phyloP scores from a whole-genome alignment of 2,888 invertebrate species.

The Agonopterix heracliana region DNA sequence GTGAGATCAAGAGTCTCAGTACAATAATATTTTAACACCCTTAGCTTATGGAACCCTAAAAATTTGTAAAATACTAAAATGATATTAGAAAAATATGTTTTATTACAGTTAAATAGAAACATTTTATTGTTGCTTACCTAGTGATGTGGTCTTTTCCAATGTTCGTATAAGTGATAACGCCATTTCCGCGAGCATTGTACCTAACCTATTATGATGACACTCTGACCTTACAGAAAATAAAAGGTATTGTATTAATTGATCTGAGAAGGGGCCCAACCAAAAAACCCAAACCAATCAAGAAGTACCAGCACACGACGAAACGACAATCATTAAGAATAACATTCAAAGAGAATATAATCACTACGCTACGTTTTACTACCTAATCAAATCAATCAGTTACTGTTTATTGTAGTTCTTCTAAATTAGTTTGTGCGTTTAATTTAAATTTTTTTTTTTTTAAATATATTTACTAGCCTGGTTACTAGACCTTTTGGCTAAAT shows the following conservation, averaged over 20 bases:
- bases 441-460: no score
- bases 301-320: constrained; percentile 68
- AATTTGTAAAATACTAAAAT: neutral
- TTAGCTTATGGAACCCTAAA: constrained; percentile 2
- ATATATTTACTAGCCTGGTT: no score
- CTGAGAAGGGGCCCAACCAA: no score
- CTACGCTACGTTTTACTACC: no score
- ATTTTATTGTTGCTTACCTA: constrained; percentile 85
- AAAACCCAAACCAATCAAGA: no score
- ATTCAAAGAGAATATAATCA: no score
- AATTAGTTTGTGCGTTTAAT: no score
- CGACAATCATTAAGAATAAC: constrained; percentile 54
- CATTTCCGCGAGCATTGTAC: constrained; percentile 76
- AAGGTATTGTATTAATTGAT: constrained; percentile 47
- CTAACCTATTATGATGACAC: constrained; percentile 39
- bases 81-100: constrained; percentile 55
- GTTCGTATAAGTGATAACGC: constrained; percentile 87
- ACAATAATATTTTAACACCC: no score
- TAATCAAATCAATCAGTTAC: no score
- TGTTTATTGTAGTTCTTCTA: no score
- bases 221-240: constrained; percentile 43
- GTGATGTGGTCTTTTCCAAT: constrained; percentile 97
- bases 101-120: constrained; percentile 38
- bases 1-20: no score
- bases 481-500: no score